These are phyloP conservation scores for Phoenoteleia sp. DNA, from an alignment of 2,888 invertebrate species.

Conservation along the genomic window DNA sequence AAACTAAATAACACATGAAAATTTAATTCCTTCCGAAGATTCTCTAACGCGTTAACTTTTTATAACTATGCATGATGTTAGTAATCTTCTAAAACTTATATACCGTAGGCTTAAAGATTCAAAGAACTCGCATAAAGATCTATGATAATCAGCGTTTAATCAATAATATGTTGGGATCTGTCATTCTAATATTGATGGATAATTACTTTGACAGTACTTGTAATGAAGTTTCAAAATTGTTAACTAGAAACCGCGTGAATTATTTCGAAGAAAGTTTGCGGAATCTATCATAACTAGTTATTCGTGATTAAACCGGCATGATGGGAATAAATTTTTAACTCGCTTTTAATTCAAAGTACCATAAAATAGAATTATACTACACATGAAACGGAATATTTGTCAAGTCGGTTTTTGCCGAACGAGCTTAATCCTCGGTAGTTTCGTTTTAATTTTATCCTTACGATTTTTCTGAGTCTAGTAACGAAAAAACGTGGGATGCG, in stretches of 20 bases:
- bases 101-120: too few species aligned
- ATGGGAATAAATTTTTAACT: slow-evolving; percentile 40
- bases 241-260: slow-evolving; percentile 7
- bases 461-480: slow-evolving; percentile 28
- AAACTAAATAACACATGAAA: too few species aligned
- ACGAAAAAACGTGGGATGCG: slow-evolving; percentile 49
- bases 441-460: slow-evolving; percentile 49
- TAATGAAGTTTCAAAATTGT: slow-evolving; percentile 19
- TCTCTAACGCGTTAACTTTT: too few species aligned
- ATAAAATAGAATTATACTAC: slow-evolving; percentile 40
- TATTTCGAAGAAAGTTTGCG: slow-evolving; percentile 22
- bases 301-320: too few species aligned
- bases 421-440: slow-evolving; percentile 37
- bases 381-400: slow-evolving; percentile 37
- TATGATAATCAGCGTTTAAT: too few species aligned
- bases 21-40: too few species aligned
- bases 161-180: not conserved
- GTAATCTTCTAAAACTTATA: too few species aligned
- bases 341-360: slow-evolving; percentile 18
- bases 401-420: slow-evolving; percentile 7
- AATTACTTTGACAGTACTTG: slow-evolving; percentile 11
- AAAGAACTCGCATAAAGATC: too few species aligned
- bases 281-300: slow-evolving; percentile 29
- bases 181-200: slow-evolving; percentile 6
- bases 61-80: too few species aligned